A percentile compares a stretch with the other conserved stretches of the same genome.
Conservation (phyloP, 2,797 vertebrate genomes). For the Tympanoctomys barrerae region DNA sequence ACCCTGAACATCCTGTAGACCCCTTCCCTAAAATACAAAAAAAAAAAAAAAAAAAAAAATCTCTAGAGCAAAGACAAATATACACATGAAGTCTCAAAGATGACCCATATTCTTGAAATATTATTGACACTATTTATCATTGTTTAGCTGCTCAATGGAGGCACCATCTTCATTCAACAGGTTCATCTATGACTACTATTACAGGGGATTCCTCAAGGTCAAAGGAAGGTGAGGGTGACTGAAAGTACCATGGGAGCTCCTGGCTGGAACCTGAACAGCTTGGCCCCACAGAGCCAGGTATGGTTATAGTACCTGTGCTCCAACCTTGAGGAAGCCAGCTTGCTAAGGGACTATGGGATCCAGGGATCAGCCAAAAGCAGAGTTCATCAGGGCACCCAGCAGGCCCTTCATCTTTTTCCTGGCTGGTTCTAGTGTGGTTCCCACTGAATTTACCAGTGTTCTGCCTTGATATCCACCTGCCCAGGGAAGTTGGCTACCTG, state of each 20-base stretch:
- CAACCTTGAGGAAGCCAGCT: neutral
- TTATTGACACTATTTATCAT: neutral
- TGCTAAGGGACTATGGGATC: neutral
- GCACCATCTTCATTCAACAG: neutral
- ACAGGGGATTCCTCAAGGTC: neutral
- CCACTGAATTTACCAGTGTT: neutral
- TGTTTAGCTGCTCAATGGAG: neutral
- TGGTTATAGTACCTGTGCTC: neutral
- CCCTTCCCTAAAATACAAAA: neutral
- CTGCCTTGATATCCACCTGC: neutral
- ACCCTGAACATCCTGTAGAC: neutral
- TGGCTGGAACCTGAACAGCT: neutral
- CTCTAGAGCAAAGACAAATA: neutral
- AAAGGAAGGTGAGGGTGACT: neutral
- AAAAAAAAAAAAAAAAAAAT: neutral
- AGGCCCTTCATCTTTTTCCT: neutral
- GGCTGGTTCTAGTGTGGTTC: neutral
- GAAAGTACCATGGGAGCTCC: neutral
- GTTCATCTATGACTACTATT: neutral
- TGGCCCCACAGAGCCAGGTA: neutral
- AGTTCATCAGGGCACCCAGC: neutral
- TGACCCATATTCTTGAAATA: neutral
- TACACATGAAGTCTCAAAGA: neutral
- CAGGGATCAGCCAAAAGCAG: neutral
- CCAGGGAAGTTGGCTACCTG: neutral